These are phyloP conservation scores for Grammomys surdaster DNA, from an alignment of 2,113 vertebrate genomes.

Conservation along the genomic window DNA sequence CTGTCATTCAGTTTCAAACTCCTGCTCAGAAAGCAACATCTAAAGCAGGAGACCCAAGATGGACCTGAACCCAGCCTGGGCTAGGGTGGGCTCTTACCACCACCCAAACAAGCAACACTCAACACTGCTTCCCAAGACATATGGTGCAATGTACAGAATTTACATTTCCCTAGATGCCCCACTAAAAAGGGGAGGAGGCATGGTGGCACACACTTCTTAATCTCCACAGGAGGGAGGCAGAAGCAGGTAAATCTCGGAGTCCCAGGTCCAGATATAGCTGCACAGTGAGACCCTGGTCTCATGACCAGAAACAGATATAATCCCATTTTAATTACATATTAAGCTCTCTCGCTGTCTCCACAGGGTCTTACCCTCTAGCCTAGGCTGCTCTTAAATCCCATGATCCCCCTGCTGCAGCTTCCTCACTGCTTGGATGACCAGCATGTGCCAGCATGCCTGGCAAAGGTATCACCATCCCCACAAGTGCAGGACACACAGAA, in stretches of 20 bases:
- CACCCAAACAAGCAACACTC: not conserved
- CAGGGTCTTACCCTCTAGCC: not conserved
- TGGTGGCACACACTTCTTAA: not conserved
- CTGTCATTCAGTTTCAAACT: not conserved
- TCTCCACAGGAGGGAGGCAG: not conserved
- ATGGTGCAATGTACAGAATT: not conserved
- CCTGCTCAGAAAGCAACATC: not conserved
- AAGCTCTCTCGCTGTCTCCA: not conserved
- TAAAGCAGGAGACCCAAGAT: not conserved
- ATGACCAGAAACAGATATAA: not conserved
- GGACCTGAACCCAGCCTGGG: not conserved
- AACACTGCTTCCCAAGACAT: not conserved
- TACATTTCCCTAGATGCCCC: not conserved
- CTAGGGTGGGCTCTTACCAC: not conserved
- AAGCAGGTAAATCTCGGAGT: not conserved
- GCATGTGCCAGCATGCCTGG: not conserved
- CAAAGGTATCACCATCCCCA: not conserved
- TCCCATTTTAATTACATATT: conserved; percentile 1
- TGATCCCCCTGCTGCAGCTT: not conserved
- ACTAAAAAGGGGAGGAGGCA: not conserved
- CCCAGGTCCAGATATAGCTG: no score
- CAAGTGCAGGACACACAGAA: not conserved
- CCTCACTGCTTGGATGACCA: not conserved
- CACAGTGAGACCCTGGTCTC: not conserved
- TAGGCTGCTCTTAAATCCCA: not conserved